Conservation (phyloP, 2,888 invertebrate species). For the Autographa gamma region DNA sequence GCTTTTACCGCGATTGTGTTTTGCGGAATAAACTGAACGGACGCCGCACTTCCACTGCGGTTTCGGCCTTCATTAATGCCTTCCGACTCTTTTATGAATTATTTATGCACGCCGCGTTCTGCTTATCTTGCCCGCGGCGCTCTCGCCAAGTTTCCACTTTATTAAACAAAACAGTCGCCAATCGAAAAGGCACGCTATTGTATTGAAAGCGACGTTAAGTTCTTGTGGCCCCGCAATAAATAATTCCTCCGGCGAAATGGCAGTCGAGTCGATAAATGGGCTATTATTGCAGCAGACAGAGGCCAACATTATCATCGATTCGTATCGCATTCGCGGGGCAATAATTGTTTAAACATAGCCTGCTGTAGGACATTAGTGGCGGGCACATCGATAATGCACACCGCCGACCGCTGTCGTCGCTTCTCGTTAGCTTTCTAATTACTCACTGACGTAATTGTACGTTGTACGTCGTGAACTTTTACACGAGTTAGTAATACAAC, state of each 20-base stretch:
- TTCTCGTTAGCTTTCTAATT: slow-evolving; percentile 77
- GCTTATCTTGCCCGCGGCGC: slow-evolving; percentile 75
- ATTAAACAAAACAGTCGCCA: slow-evolving; percentile 81
- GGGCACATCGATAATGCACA: slow-evolving; percentile 81
- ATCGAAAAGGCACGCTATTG: slow-evolving; percentile 79
- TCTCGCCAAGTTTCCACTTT: slow-evolving; percentile 79
- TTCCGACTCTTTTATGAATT: slow-evolving; percentile 84
- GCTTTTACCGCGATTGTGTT: slow-evolving; percentile 65
- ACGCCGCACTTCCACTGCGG: slow-evolving; percentile 72
- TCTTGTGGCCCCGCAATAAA: slow-evolving; percentile 83
- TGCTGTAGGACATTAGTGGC: slow-evolving; percentile 79
- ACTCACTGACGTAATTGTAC: slow-evolving; percentile 48
- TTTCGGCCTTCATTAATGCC: slow-evolving; percentile 82
- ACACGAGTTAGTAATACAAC: slow-evolving; percentile 60
- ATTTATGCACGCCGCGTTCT: slow-evolving; percentile 80
- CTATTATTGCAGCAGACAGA: slow-evolving; percentile 86
- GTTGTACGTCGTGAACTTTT: slow-evolving; percentile 50
- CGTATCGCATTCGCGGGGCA: slow-evolving; percentile 83
- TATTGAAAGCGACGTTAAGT: slow-evolving; percentile 79
- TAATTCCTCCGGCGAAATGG: slow-evolving; percentile 84
- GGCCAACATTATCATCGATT: slow-evolving; percentile 86
- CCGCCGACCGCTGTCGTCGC: slow-evolving; percentile 66
- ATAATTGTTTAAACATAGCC: slow-evolving; percentile 87
- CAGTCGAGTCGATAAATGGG: slow-evolving; percentile 84
- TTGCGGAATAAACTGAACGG: slow-evolving; percentile 62